Conservation (phyloP, 2,113 vertebrate genomes). For the Phyllostomus hastatus region DNA sequence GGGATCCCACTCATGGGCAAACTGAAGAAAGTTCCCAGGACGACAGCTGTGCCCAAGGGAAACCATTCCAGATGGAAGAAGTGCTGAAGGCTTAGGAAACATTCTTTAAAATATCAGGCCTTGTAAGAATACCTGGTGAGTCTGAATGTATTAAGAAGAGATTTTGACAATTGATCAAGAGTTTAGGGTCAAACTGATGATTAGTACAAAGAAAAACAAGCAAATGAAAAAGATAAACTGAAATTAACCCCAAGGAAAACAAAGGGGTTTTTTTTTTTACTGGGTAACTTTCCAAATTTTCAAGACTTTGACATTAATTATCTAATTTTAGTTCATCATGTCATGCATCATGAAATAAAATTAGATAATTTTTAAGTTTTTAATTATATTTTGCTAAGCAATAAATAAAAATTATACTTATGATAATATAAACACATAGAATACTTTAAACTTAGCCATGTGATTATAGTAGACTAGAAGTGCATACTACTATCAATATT, state of each 20-base stretch:
- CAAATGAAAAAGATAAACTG: not conserved
- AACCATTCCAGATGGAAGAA: not conserved
- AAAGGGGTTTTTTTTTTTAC: not conserved
- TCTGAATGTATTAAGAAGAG: not conserved
- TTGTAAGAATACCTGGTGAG: not conserved
- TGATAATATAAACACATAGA: not conserved
- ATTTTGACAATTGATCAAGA: not conserved
- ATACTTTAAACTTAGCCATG: not conserved
- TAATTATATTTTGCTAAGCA: not conserved
- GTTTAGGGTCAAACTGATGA: not conserved
- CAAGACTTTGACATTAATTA: not conserved
- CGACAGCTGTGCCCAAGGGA: not conserved
- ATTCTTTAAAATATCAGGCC: not conserved
- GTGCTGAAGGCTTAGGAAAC: not conserved
- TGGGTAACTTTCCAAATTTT: constrained; percentile 32
- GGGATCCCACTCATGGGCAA: not conserved
- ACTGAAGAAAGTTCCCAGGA: not conserved
- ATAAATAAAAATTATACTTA: not conserved
- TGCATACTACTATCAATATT: not conserved
- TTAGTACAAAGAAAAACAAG: not conserved
- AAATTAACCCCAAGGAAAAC: not conserved
- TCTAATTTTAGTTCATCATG: not conserved
- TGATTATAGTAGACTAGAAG: not conserved
- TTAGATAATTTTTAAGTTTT: too few species aligned
- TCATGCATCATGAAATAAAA: too few species aligned